Percentiles rank a stretch among this genome's conserved stretches.
phyloP scores from a whole-genome alignment of 1,140 invertebrate genomes.

The Procambarus clarkii region DNA sequence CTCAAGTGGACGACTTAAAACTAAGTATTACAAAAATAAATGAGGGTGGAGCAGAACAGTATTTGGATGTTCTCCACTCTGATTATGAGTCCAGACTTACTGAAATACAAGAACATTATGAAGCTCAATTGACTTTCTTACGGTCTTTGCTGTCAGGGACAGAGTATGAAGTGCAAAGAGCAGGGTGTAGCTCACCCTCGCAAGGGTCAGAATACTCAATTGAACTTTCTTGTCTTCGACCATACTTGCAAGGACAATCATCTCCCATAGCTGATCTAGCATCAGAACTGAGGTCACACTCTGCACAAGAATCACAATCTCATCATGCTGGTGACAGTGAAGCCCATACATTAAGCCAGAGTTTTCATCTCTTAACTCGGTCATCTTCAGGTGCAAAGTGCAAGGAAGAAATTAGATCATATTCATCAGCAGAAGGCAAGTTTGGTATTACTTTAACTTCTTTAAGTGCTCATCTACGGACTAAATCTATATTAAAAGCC shows the following conservation, averaged over 20 bases:
- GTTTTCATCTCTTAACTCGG: slow-evolving; percentile 20
- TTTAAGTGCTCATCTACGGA: slow-evolving; percentile 30
- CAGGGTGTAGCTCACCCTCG: slow-evolving; percentile 33
- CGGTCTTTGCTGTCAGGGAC: slow-evolving; percentile 31
- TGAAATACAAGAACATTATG: slow-evolving; percentile 54
- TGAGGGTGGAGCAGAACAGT: neutral
- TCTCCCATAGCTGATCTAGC: slow-evolving; percentile 38
- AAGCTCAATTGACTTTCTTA: slow-evolving; percentile 28
- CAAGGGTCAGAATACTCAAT: slow-evolving; percentile 55
- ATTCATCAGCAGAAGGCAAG: slow-evolving; percentile 23
- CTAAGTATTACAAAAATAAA: slow-evolving; percentile 13
- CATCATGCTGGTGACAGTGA: slow-evolving; percentile 1
- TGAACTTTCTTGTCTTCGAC: slow-evolving; percentile 58
- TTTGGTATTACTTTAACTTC: slow-evolving; percentile 7
- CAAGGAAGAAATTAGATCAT: slow-evolving; percentile 32
- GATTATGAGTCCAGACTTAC: slow-evolving; percentile 48
- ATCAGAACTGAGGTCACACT: slow-evolving; percentile 47
- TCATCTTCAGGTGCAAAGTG: slow-evolving; percentile 22
- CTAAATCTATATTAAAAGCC: slow-evolving; percentile 47
- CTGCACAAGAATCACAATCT: slow-evolving; percentile 25
- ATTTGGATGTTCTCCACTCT: slow-evolving; percentile 40
- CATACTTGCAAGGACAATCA: slow-evolving; percentile 52
- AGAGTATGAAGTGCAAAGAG: slow-evolving; percentile 33
- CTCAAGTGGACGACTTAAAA: slow-evolving; percentile 60
- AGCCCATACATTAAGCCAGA: slow-evolving; percentile 14